Evolutionary conservation across 2,888 invertebrate genomes (phyloP), one percentile per base, ranked within the genome.

Genomic region (Polydrusus pterygomalis): DNA sequence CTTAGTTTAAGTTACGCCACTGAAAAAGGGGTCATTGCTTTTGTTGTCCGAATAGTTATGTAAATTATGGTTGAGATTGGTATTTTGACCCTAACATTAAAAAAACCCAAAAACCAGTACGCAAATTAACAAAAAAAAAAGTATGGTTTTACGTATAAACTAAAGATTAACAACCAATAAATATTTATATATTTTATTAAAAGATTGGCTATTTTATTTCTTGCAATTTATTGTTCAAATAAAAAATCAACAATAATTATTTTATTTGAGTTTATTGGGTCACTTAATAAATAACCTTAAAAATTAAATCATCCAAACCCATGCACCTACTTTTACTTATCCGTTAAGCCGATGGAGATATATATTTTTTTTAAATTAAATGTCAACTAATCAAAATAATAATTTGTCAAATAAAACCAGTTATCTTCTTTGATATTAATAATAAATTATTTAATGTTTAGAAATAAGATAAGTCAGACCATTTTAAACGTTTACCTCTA

Each of bases 351-450:
- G 25, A 60, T 60, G 13, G 30, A 56, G 56, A n/a, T 56, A 34
- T 34, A 9, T 9, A 34, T 34, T 18, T n/a, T 38, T n/a, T 30
- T 38, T 7, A 60, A 60, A 38, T 38, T 60, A 60, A 38, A 60
- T 18, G 58, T 5, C 58, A 60, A 49, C 30, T 45, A 49, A 64
- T 64, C 64, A 49, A 30, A 64, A 64, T 30, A 64, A 34, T 64
- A 64, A 64, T 49, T 49, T 64, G 49, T 64, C 64, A 64, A 15
- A 15, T 60, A 0, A 17, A 60, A 18, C 17, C 18, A 38, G 11
- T 60, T 60, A 60, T 60, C 58, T 18, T 30, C 38, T 17, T 38
- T 20, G 38, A 60, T 64, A 47, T 49, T 49, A 64, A 34, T 49
- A 64, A 64, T 64, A 64, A 64, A 11, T 34, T 17, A 34, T 64